A percentile compares a stretch with the other conserved stretches of the same genome.
phyloP scores from a whole-genome alignment of 2,797 vertebrate species.

The Aphelocoma californica region DNA sequence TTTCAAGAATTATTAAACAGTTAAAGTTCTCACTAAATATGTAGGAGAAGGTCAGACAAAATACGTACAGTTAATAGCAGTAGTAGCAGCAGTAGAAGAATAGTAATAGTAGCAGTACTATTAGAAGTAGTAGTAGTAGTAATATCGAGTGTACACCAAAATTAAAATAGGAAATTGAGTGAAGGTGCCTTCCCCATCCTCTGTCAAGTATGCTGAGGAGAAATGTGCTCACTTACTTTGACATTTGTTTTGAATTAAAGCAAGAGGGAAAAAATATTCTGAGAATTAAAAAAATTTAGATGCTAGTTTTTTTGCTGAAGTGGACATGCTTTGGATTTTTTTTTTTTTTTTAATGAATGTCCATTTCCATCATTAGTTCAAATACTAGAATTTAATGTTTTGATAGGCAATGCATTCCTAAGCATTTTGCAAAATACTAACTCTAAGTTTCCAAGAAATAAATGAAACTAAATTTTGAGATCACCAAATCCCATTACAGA shows the following conservation, averaged over 20 bases:
- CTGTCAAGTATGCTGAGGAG: not conserved
- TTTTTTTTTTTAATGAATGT: not conserved
- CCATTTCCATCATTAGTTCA: not conserved
- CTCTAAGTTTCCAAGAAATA: not conserved
- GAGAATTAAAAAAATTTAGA: not conserved
- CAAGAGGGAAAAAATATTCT: not conserved
- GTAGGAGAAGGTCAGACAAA: not conserved
- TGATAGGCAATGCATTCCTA: not conserved
- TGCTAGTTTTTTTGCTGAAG: not conserved
- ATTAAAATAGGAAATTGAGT: not conserved
- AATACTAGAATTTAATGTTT: not conserved
- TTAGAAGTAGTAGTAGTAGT: not conserved
- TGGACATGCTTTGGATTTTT: not conserved
- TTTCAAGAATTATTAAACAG: not conserved
- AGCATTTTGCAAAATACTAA: not conserved
- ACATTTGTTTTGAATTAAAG: not conserved
- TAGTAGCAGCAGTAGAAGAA: not conserved
- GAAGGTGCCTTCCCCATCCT: not conserved
- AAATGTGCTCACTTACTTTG: not conserved
- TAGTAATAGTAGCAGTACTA: not conserved
- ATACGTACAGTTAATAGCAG: rapidly evolving
- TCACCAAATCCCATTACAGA: not conserved
- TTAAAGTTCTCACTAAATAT: not conserved
- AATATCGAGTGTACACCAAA: not conserved
- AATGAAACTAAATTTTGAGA: not conserved